phyloP scores from a whole-genome alignment of 2,113 vertebrate genomes.

The Pygoscelis adeliae region DNA sequence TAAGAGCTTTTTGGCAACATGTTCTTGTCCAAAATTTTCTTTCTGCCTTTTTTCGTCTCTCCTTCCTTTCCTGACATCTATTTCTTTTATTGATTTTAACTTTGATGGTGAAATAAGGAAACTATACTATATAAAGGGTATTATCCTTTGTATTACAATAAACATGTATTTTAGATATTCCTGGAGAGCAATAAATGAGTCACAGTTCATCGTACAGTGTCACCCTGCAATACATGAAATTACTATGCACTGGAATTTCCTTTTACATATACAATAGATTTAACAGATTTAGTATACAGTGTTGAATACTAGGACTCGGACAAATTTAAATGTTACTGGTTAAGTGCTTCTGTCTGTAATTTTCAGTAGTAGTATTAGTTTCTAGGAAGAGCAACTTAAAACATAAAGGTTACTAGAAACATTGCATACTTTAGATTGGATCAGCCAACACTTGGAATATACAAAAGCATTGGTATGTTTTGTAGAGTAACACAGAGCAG shows the following conservation, averaged over 20 bases:
- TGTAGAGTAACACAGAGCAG: not conserved
- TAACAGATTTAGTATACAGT: not conserved
- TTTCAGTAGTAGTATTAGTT: not conserved
- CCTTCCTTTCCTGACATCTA: not conserved
- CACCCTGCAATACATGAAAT: not conserved
- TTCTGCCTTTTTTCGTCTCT: not conserved
- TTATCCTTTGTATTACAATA: not conserved
- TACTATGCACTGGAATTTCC: not conserved
- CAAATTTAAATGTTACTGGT: not conserved
- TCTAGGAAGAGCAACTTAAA: not conserved
- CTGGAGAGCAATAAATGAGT: not conserved
- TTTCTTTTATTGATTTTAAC: not conserved
- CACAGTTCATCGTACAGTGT: not conserved
- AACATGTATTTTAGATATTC: not conserved
- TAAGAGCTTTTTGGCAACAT: not conserved
- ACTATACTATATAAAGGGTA: not conserved
- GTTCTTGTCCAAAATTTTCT: not conserved
- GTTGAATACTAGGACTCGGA: not conserved
- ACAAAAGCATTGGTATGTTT: not conserved
- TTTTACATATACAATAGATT: not conserved
- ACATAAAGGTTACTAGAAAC: not conserved
- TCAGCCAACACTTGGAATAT: not conserved
- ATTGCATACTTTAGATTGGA: not conserved
- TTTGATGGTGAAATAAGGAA: not conserved
- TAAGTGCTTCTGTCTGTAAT: not conserved